phyloP scores from a whole-genome alignment of 2,888 invertebrate genomes.

The Oasisia sp. region DNA sequence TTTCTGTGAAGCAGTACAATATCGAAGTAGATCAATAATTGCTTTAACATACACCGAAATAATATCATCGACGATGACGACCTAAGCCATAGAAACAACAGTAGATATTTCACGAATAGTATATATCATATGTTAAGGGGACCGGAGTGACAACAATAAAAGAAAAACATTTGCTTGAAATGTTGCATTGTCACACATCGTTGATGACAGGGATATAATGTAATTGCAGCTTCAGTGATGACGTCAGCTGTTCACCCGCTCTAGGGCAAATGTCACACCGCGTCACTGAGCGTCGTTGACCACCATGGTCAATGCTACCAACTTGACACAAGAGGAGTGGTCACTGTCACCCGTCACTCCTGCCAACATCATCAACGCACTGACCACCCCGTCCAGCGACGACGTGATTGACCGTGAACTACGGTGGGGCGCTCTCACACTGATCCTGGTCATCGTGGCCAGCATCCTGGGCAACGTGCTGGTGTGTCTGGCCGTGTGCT shows the following conservation, averaged over 20 bases:
- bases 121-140: too few species aligned
- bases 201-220: too few species aligned
- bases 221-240: background rate
- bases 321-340: background rate
- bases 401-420: background rate
- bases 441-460: conserved; percentile 85
- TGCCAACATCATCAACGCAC: too few species aligned
- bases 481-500: conserved; percentile 90
- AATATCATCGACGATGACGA: too few species aligned
- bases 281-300: background rate
- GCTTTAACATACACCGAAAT: too few species aligned
- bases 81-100: too few species aligned
- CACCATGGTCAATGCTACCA: background rate
- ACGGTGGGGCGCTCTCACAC: conserved; percentile 64
- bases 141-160: too few species aligned
- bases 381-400: background rate
- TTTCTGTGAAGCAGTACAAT: too few species aligned
- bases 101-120: too few species aligned
- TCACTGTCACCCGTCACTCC: background rate
- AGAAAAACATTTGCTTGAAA: too few species aligned
- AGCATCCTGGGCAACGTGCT: conserved; percentile 91
- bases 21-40: too few species aligned
- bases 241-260: background rate
- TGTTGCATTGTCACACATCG: background rate
- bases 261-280: background rate